phyloP scores from a whole-genome alignment of 2,113 vertebrate species.

The Lichenostomus cassidix region DNA sequence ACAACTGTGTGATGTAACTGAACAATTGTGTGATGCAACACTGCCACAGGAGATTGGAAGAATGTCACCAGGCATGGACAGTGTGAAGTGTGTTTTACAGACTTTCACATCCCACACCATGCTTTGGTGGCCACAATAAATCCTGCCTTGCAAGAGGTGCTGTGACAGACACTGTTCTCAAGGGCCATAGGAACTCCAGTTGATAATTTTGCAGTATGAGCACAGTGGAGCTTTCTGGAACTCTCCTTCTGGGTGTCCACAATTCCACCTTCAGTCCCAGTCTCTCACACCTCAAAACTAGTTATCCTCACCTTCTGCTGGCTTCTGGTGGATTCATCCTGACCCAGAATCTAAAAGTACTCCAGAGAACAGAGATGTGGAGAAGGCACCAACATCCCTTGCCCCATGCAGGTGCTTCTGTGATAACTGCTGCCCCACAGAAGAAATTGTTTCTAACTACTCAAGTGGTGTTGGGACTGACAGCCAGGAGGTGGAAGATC shows the following conservation, averaged over 20 bases:
- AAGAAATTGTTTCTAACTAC: not conserved
- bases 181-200: rapidly evolving
- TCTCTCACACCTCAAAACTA: not conserved
- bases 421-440: not conserved
- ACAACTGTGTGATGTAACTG: not conserved
- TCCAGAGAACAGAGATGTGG: not conserved
- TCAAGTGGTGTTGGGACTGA: not conserved
- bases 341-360: not conserved
- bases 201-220: not conserved
- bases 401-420: not conserved
- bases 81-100: not conserved
- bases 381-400: not conserved
- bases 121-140: not conserved
- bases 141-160: not conserved
- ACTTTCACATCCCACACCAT: not conserved
- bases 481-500: not conserved
- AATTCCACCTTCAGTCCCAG: not conserved
- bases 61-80: not conserved
- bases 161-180: not conserved
- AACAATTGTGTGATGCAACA: not conserved
- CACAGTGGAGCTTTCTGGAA: not conserved
- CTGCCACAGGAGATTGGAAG: not conserved
- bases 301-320: not conserved
- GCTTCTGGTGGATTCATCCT: not conserved
- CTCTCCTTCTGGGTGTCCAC: not conserved